A percentile compares a stretch with the other conserved stretches of the same genome.
Evolutionary conservation across 2,113 vertebrate species (phyloP).

Genomic region (Barbus barbus): DNA sequence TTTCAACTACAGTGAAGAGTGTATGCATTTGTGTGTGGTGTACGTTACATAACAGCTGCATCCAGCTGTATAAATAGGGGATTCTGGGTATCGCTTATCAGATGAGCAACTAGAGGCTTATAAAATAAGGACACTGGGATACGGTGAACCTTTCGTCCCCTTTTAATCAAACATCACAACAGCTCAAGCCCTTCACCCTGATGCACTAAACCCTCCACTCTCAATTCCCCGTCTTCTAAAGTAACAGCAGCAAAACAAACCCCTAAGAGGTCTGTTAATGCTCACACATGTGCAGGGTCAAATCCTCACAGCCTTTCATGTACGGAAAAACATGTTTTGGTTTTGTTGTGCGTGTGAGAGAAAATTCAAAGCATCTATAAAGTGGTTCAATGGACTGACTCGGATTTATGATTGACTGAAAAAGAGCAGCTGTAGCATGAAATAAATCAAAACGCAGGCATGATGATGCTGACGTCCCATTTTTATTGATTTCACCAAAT

Average conservation of each 20-base stretch:
- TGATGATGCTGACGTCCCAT: background rate
- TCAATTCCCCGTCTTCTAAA: background rate
- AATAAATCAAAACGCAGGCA: background rate
- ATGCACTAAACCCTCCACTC: background rate
- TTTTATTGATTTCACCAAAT: background rate
- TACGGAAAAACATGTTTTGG: background rate
- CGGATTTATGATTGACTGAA: background rate
- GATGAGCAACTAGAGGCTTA: constrained; percentile 46
- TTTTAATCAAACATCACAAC: constrained; percentile 34
- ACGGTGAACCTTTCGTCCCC: background rate
- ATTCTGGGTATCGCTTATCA: constrained; percentile 51
- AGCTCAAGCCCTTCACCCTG: background rate
- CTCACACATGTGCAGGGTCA: background rate
- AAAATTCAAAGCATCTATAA: background rate
- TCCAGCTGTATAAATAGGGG: constrained; percentile 72
- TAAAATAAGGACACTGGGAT: constrained; percentile 23
- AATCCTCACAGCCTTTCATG: background rate
- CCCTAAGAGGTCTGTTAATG: constrained; percentile 8
- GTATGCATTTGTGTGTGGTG: constrained; percentile 43
- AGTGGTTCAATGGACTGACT: background rate
- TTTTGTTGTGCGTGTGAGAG: background rate
- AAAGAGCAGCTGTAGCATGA: background rate
- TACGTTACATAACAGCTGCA: constrained; percentile 65
- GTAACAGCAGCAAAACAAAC: constrained; percentile 17
- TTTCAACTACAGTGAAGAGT: constrained; percentile 32